Base-by-base conservation (phyloP, 2,113 vertebrate genomes). In the Heloderma charlesbogerti region DNA sequence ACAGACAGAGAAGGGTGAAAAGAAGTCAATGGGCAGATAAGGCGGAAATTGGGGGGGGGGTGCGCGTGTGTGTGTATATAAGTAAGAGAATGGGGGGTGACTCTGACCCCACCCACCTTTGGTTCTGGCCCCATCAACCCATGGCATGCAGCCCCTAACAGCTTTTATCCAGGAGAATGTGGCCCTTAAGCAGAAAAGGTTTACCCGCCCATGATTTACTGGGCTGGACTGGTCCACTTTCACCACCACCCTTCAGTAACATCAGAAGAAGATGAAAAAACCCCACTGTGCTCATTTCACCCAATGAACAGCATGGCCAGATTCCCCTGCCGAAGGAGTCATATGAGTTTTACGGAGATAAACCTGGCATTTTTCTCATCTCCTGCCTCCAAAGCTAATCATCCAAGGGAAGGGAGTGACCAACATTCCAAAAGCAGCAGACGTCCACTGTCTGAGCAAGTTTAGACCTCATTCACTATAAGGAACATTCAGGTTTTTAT, bases 361-460 rank as follows among this genome's bases (percentile, higher is more conserved):
- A 22, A 80, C 0, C 3, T 1, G 89, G 40, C 91, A 25, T 34
- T 60, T 79, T 72, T 13, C 4, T 0, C 0, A 31, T 48, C 43
- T 54, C 63, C 60, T 90, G n/a, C 57, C 15, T 79, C 60, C 87
- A 48, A 72, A 93, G 91, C 93, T 89, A 81, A 0, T 0, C 3
- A 0, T 80, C 2, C 88, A 31, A 0, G 67, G 0, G 31, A 27
- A 88, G 90, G 94, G 89, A 92, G 94, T 0, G 72, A 92, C 84
- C 89, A 9, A 81, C 94, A 91, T 94, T 93, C 94, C 91, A 29
- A 12, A 84, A 91, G 91, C 85, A 82, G 0, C 91, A 66, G 74
- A 87, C 91, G 71, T 7, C 6, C 82, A 45, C n/a, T 10, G 85
- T 63, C 66, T 0, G 72, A 22, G 92, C 0, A 31, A 3, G 0